A percentile compares a stretch with the other conserved stretches of the same genome.
Conservation (phyloP, 2,888 invertebrate species). For the Oscheius sp. region DNA sequence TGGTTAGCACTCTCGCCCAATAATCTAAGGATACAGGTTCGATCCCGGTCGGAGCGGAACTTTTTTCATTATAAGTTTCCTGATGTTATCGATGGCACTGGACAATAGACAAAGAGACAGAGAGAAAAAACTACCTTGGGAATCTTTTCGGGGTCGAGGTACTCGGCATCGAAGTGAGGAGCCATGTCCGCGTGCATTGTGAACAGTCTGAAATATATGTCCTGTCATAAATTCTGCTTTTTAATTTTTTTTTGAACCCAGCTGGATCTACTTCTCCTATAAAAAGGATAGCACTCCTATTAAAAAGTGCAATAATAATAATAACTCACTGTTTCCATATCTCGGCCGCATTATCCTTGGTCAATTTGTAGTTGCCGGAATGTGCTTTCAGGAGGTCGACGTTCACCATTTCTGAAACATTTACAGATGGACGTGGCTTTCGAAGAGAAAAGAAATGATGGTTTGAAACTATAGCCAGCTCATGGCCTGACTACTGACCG, state of each 20-base stretch:
- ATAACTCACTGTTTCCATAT: conserved; percentile 62
- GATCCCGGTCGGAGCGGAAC: no score
- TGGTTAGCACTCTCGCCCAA: no score
- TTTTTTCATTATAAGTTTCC: no score
- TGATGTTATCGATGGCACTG: not conserved
- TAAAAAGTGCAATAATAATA: not conserved
- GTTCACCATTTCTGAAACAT: conserved; percentile 50
- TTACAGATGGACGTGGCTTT: not conserved
- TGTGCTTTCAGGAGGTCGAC: conserved; percentile 60
- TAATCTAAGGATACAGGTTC: no score
- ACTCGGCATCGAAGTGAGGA: conserved; percentile 63
- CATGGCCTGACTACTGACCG: conserved; percentile 1
- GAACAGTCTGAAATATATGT: conserved; percentile 55
- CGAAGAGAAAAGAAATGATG: not conserved
- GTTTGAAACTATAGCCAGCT: no score
- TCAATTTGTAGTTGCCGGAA: conserved; percentile 56
- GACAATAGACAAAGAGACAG: not conserved
- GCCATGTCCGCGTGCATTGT: conserved; percentile 63
- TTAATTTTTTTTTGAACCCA: not conserved
- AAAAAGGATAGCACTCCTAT: no score
- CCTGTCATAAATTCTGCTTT: not conserved
- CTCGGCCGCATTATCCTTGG: conserved; percentile 57
- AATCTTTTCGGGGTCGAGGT: conserved; percentile 63
- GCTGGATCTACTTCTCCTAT: no score
- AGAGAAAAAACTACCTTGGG: conserved; percentile 23